These are phyloP conservation scores for Dichetophora obliterata DNA, from an alignment of 2,888 invertebrate genomes.

Conservation along the genomic window DNA sequence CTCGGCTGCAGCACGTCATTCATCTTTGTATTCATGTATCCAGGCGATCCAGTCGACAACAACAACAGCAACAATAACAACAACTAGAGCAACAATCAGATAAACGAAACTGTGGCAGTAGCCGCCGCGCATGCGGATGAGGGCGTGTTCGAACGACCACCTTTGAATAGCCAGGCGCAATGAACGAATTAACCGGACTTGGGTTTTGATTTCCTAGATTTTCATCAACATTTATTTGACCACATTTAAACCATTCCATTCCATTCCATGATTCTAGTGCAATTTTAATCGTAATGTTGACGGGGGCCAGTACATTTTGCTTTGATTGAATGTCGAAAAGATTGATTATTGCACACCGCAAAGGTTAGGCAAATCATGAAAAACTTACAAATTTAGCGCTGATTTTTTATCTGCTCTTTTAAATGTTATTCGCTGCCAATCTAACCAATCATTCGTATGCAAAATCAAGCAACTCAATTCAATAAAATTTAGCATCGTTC, in stretches of 20 bases:
- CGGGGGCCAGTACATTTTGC: background rate
- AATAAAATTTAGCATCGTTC: constrained; percentile 11
- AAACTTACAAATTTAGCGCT: too few relatives aligned
- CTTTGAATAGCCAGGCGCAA: background rate
- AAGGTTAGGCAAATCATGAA: background rate
- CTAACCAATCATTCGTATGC: background rate
- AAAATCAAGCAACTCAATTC: background rate
- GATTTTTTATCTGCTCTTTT: too few relatives aligned
- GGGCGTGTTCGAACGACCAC: constrained; percentile 29
- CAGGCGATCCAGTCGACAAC: constrained; percentile 30
- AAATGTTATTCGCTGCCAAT: too few relatives aligned
- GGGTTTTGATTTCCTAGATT: background rate
- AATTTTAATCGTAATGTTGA: background rate
- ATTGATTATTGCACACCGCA: background rate
- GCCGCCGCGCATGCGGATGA: constrained; percentile 29
- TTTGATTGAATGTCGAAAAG: constrained; percentile 13
- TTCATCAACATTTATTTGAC: background rate
- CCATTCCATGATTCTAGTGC: background rate
- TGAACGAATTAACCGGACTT: background rate
- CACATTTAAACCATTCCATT: constrained; percentile 3
- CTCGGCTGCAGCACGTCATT: constrained; percentile 50
- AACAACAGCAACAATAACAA: constrained; percentile 1
- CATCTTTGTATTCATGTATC: constrained; percentile 53
- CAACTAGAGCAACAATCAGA: background rate
- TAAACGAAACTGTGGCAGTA: constrained; percentile 13